Percentiles rank a stretch among this genome's conserved stretches.
These are phyloP conservation scores for Merodon equestris DNA, from an alignment of 2,888 invertebrate genomes.

Conservation along the genomic window DNA sequence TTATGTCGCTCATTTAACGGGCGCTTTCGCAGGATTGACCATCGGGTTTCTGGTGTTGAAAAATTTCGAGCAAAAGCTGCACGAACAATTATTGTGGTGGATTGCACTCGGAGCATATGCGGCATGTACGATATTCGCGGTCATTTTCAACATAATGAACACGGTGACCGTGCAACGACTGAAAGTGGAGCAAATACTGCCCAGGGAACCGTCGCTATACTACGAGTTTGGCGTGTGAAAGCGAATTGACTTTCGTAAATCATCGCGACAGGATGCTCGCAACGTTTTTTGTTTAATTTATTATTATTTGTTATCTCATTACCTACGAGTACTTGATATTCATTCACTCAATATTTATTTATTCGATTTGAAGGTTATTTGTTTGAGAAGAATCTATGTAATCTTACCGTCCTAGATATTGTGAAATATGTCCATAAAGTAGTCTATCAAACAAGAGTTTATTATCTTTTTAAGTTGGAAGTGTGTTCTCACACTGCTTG, in stretches of 20 bases:
- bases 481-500: no score
- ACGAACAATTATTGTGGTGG: slow-evolving; percentile 98
- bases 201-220: slow-evolving; percentile 76
- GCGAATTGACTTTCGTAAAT: slow-evolving; percentile 12
- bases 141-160: slow-evolving; percentile 94
- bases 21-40: slow-evolving; percentile 95
- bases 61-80: slow-evolving; percentile 96
- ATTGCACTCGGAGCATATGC: slow-evolving; percentile 95
- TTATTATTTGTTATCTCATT: slow-evolving; percentile 41
- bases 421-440: neutral
- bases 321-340: slow-evolving; percentile 3
- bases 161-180: slow-evolving; percentile 78
- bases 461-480: no score
- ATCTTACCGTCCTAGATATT: neutral
- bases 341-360: slow-evolving; percentile 26
- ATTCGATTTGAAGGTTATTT: slow-evolving; percentile 29
- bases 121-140: slow-evolving; percentile 94
- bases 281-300: slow-evolving; percentile 22
- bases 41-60: slow-evolving; percentile 96
- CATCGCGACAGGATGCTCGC: neutral
- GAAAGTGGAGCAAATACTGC: slow-evolving; percentile 74
- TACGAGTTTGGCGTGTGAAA: slow-evolving; percentile 74
- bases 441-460: no score
- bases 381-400: slow-evolving; percentile 48
- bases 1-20: slow-evolving; percentile 97